phyloP scores from a whole-genome alignment of 2,797 vertebrate genomes.

The Pelochelys cantorii region DNA sequence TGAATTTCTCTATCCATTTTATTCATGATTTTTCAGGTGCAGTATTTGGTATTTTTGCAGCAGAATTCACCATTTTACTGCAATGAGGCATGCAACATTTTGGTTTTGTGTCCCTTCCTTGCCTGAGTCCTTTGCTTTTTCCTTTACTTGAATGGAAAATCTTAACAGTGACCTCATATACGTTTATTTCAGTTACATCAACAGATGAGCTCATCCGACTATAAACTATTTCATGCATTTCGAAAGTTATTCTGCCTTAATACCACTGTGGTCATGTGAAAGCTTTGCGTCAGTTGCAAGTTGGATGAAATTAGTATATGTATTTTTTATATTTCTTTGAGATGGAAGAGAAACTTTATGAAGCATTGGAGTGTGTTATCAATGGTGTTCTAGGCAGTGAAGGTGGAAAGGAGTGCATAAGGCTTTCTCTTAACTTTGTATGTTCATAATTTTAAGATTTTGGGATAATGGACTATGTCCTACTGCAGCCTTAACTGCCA shows the following conservation, averaged over 20 bases:
- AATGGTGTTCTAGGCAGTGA: not conserved
- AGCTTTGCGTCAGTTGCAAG: not conserved
- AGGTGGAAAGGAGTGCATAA: not conserved
- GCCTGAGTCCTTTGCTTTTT: accelerated
- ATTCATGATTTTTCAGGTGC: not conserved
- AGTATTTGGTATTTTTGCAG: not conserved
- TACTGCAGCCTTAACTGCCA: not conserved
- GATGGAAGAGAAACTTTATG: not conserved
- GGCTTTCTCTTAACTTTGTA: not conserved
- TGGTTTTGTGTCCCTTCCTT: not conserved
- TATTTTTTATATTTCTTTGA: not conserved
- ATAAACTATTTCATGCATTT: not conserved
- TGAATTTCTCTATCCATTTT: not conserved
- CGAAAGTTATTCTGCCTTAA: not conserved
- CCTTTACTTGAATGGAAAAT: not conserved
- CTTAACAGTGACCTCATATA: not conserved
- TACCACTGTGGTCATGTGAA: not conserved
- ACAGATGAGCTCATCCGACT: not conserved
- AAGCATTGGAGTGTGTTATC: not conserved
- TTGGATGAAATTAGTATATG: not conserved
- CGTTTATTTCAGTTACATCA: not conserved
- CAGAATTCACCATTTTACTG: not conserved
- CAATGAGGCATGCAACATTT: not conserved
- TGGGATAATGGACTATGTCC: not conserved
- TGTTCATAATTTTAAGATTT: not conserved